These are phyloP conservation scores for Heliothis subflexa DNA, from an alignment of 1,140 invertebrate genomes.

Conservation along the genomic window DNA sequence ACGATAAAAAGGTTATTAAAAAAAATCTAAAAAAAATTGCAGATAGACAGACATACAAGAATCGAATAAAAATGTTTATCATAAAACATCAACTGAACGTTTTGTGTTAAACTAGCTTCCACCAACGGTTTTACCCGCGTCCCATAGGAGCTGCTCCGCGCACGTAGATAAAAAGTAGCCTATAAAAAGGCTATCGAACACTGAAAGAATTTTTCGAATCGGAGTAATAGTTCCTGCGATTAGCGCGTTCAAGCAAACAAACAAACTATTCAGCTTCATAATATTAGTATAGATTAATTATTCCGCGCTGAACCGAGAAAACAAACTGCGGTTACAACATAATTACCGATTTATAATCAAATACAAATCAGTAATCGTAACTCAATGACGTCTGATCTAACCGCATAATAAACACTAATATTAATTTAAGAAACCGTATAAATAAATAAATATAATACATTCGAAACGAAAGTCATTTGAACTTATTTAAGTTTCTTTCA, in stretches of 20 bases:
- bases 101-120: background rate
- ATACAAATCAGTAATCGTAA: background rate
- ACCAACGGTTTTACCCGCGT: no score
- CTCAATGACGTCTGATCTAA: background rate
- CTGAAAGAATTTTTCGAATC: no score
- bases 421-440: slow-evolving; percentile 26
- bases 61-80: no score
- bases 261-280: no score
- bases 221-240: no score
- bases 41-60: no score
- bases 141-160: no score
- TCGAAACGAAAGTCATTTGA: slow-evolving; percentile 35
- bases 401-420: background rate
- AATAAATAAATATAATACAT: slow-evolving; percentile 13
- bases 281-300: background rate
- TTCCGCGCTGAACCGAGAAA: background rate
- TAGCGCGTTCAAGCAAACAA: no score
- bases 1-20: no score
- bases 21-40: no score
- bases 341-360: background rate
- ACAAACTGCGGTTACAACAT: background rate
- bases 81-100: background rate
- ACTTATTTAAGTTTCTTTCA: background rate
- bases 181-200: no score
- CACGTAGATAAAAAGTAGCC: no score